A percentile compares a stretch with the other conserved stretches of the same genome.
These are phyloP conservation scores for Ataeniobius toweri DNA, from an alignment of 2,797 vertebrate species.

Conservation along the genomic window DNA sequence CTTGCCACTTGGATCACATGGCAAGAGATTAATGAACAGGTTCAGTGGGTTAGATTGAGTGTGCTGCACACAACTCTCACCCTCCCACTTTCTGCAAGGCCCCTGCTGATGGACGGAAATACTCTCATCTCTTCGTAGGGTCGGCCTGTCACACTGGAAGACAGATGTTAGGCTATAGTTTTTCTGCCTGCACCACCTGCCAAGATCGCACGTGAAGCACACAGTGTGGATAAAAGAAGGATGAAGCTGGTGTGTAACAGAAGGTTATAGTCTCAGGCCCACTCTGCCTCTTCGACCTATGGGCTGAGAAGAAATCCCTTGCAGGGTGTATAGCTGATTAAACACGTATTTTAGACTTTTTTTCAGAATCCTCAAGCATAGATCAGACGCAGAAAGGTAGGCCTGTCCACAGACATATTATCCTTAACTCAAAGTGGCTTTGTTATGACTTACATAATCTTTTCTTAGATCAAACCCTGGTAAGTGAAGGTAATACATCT, in stretches of 20 bases:
- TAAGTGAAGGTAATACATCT: constrained; percentile 51
- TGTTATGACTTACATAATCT: constrained; percentile 39
- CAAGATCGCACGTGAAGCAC: constrained; percentile 38
- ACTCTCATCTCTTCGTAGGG: constrained; percentile 40
- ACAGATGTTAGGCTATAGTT: constrained; percentile 61
- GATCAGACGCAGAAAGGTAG: constrained; percentile 1
- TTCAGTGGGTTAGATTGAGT: constrained; percentile 24
- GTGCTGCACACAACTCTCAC: constrained; percentile 33
- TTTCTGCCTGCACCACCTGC: constrained; percentile 48
- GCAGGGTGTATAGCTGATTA: constrained; percentile 5
- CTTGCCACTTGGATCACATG: constrained; percentile 47
- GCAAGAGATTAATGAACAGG: constrained; percentile 35
- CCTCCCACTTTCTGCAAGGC: constrained; percentile 37
- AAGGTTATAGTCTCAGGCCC: constrained; percentile 43
- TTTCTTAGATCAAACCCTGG: constrained; percentile 32
- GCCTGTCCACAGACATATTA: not conserved
- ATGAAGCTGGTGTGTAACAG: constrained; percentile 33
- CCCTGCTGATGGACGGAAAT: constrained; percentile 59
- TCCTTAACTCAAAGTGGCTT: constrained; percentile 29
- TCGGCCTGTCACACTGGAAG: constrained; percentile 58
- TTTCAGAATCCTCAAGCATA: constrained; percentile 13
- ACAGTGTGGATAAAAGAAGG: constrained; percentile 18
- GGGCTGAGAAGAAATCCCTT: constrained; percentile 15
- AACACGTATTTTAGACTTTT: not conserved
- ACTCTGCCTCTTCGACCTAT: not conserved